Evolutionary conservation across 2,888 invertebrate genomes (phyloP).

Genomic region (Idaea dimidiata): DNA sequence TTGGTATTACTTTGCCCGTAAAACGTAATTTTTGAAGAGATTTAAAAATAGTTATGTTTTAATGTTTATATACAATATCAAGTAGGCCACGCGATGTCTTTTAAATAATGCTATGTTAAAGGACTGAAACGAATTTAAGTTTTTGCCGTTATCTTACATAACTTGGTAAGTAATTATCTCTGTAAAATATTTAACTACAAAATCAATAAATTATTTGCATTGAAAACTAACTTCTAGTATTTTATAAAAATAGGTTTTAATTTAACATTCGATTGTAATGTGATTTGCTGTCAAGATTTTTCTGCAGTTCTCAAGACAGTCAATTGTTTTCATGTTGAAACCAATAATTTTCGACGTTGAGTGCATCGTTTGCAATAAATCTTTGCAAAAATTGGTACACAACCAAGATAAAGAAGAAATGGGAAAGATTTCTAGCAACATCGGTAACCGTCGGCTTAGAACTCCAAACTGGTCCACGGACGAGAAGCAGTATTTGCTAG

Average conservation of each 20-base stretch:
- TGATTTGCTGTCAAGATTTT: slow-evolving; percentile 5
- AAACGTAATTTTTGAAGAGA: neutral
- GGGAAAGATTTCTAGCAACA: slow-evolving; percentile 60
- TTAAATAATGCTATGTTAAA: neutral
- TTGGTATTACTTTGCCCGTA: too few species aligned
- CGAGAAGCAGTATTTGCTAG: slow-evolving; percentile 71
- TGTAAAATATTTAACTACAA: neutral
- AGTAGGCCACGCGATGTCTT: neutral
- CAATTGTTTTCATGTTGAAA: slow-evolving; percentile 76
- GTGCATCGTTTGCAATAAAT: slow-evolving; percentile 78
- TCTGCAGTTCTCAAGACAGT: slow-evolving; percentile 23
- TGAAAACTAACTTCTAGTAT: neutral
- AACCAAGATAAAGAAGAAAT: slow-evolving; percentile 48
- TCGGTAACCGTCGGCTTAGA: slow-evolving; percentile 50
- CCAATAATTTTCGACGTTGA: slow-evolving; percentile 74
- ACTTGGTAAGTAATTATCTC: neutral
- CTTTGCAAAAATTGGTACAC: slow-evolving; percentile 74
- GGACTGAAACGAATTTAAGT: neutral
- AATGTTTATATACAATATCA: neutral
- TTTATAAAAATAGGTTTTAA: slow-evolving; percentile 3
- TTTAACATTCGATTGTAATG: slow-evolving; percentile 1
- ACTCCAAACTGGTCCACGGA: slow-evolving; percentile 74
- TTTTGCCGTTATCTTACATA: neutral
- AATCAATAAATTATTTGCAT: neutral
- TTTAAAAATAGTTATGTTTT: neutral